Evolutionary conservation across 2,888 invertebrate genomes (phyloP).

Genomic region (Aethes cnicana): DNA sequence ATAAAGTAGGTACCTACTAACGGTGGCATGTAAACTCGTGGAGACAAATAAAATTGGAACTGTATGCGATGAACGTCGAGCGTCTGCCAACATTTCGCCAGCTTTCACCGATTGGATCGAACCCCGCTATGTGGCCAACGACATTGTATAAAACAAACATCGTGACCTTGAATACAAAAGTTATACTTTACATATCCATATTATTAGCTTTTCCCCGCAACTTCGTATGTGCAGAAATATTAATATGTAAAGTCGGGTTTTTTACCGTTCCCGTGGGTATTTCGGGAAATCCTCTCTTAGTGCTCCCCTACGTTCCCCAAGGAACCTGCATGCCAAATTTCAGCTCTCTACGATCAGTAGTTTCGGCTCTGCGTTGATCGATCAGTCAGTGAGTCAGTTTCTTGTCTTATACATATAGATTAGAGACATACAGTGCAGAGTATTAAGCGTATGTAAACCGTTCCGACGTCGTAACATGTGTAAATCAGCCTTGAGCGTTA

Average conservation of each 20-base stretch:
- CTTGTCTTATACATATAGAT: too few species aligned
- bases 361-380: too few species aligned
- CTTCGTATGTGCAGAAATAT: too few species aligned
- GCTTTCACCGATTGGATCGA: slow-evolving; percentile 33
- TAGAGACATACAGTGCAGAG: too few species aligned
- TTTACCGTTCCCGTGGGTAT: too few species aligned
- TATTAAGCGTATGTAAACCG: background rate
- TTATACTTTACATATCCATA: slow-evolving; percentile 7
- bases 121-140: slow-evolving; percentile 29
- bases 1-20: slow-evolving; percentile 25
- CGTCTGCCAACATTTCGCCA: slow-evolving; percentile 55
- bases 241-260: too few species aligned
- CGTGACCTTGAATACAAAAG: slow-evolving; percentile 10
- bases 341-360: too few species aligned
- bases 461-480: slow-evolving; percentile 35
- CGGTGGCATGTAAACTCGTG: slow-evolving; percentile 28
- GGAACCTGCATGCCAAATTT: too few species aligned
- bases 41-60: slow-evolving; percentile 58
- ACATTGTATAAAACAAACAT: slow-evolving; percentile 17
- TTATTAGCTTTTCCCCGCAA: too few species aligned
- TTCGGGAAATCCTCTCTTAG: too few species aligned
- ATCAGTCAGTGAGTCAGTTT: too few species aligned
- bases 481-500: slow-evolving; percentile 37
- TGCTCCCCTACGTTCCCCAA: too few species aligned
- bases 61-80: slow-evolving; percentile 47